Percentiles rank a stretch among this genome's conserved stretches.
Conservation (phyloP, 2,113 vertebrate species). For the Eretmochelys imbricata region DNA sequence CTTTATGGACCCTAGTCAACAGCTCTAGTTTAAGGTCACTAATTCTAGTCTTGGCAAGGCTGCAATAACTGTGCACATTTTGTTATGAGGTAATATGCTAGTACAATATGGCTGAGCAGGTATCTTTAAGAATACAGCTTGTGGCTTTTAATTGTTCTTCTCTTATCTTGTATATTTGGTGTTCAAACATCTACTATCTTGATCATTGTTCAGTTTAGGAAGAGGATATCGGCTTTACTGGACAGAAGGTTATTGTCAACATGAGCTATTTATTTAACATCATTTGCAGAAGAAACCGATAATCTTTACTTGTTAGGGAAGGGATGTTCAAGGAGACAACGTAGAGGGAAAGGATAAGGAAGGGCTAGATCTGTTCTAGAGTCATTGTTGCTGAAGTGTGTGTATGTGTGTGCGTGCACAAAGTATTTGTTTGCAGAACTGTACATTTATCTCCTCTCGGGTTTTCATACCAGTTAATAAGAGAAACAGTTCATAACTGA, state of each 20-base stretch:
- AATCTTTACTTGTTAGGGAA: neutral
- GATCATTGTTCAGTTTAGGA: neutral
- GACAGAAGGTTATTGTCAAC: neutral
- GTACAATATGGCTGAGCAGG: neutral
- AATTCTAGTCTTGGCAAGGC: neutral
- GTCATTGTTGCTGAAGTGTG: neutral
- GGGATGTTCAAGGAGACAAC: neutral
- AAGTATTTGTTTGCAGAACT: neutral
- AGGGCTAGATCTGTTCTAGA: neutral
- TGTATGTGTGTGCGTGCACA: neutral
- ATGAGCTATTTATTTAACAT: neutral
- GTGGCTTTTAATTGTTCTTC: neutral
- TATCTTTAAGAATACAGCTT: neutral
- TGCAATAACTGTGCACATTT: neutral
- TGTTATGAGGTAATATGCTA: neutral
- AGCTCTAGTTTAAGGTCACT: neutral
- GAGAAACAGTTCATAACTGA: neutral
- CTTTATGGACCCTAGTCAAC: neutral
- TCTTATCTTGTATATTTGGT: neutral
- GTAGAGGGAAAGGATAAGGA: neutral
- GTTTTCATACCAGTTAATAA: neutral
- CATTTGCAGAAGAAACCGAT: neutral
- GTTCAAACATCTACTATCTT: neutral
- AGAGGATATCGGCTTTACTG: neutral
- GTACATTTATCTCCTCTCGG: neutral